Conservation (phyloP, 2,888 invertebrate genomes). For the Taphrorychus bicolor region DNA sequence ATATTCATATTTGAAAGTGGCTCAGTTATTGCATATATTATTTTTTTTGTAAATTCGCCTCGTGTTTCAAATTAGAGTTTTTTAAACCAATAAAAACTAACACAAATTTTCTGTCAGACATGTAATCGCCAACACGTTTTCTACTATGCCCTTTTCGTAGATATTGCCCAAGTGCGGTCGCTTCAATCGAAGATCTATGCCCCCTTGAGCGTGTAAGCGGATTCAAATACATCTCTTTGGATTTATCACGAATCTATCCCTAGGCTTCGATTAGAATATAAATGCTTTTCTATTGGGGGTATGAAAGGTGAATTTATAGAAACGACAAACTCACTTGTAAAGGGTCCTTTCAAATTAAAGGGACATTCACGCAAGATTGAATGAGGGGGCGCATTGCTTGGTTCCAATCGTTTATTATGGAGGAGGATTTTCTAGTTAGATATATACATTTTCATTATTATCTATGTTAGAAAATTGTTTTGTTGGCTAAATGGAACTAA, state of each 20-base stretch:
- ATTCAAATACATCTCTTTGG: conserved; percentile 2
- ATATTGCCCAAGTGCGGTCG: background rate
- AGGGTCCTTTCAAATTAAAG: background rate
- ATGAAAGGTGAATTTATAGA: background rate
- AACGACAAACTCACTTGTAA: background rate
- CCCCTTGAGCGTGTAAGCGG: conserved; percentile 1
- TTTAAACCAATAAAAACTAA: no score
- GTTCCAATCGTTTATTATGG: no score
- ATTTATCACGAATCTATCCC: background rate
- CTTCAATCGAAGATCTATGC: background rate
- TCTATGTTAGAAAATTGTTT: no score
- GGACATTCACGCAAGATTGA: background rate
- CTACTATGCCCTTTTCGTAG: background rate
- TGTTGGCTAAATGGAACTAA: background rate
- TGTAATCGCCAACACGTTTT: background rate
- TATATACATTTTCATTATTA: no score
- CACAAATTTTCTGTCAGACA: no score
- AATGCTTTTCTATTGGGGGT: background rate
- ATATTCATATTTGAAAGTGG: no score
- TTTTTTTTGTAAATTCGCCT: no score
- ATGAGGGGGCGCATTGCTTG: no score
- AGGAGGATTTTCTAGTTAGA: no score
- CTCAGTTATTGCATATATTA: no score
- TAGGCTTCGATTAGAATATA: conserved; percentile 3
- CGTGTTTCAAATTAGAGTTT: no score